phyloP scores from a whole-genome alignment of 2,113 vertebrate genomes.

The Oreocharis arfaki region DNA sequence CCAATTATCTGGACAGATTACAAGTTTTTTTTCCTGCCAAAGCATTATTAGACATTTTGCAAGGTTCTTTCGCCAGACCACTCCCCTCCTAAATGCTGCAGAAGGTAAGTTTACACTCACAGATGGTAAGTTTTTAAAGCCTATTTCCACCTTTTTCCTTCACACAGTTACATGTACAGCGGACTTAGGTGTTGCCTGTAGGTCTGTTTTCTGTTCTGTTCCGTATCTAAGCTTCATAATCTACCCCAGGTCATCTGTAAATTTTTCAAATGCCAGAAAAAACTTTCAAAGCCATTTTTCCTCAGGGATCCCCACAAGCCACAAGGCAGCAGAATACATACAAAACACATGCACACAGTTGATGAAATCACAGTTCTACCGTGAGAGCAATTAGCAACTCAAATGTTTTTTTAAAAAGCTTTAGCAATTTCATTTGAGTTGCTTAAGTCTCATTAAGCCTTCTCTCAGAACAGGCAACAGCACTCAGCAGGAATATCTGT shows the following conservation, averaged over 20 bases:
- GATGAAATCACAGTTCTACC: background rate
- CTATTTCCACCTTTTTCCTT: background rate
- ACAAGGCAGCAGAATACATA: background rate
- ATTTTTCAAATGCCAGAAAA: background rate
- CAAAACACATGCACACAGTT: accelerated
- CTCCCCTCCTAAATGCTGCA: background rate
- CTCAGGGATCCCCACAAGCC: background rate
- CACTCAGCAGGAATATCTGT: background rate
- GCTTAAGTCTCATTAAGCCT: background rate
- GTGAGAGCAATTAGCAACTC: background rate
- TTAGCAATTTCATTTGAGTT: background rate
- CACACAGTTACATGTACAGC: background rate
- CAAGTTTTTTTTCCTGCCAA: background rate
- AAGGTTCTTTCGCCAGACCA: background rate
- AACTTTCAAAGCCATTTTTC: background rate
- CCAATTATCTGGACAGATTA: background rate
- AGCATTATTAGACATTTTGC: background rate
- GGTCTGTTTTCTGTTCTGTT: background rate
- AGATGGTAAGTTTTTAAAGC: background rate
- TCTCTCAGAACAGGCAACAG: background rate
- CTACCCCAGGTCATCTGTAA: background rate
- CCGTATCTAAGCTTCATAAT: background rate
- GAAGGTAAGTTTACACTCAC: background rate
- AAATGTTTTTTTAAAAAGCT: background rate
- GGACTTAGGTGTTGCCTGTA: background rate